These are phyloP conservation scores for Abrostola tripartita DNA, from an alignment of 2,888 invertebrate genomes.

Conservation along the genomic window DNA sequence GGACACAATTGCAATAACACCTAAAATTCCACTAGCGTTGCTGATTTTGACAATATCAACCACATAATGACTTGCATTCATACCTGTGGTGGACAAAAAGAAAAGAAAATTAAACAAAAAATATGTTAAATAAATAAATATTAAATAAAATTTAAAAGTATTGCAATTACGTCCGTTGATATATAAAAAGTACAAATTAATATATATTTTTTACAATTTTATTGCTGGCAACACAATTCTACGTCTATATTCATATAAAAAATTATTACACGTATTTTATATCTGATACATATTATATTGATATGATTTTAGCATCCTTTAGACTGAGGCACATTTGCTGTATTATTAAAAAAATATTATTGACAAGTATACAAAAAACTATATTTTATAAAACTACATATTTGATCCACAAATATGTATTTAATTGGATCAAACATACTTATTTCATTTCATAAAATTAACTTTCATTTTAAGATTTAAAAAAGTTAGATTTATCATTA, in stretches of 20 bases:
- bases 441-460: too few relatives aligned
- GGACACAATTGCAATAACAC: conserved; percentile 78
- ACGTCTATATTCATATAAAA: conserved; percentile 38
- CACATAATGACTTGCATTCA: conserved; percentile 86
- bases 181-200: conserved; percentile 47
- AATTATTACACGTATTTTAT: conserved; percentile 35
- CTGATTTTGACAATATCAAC: conserved; percentile 72
- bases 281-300: conserved; percentile 54
- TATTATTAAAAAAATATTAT: not conserved
- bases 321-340: conserved; percentile 29
- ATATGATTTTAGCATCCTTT: conserved; percentile 59
- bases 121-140: conserved; percentile 36
- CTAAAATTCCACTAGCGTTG: conserved; percentile 67
- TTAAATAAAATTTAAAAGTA: conserved; percentile 38
- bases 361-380: conserved; percentile 6
- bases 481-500: too few relatives aligned
- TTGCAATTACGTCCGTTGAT: conserved; percentile 64
- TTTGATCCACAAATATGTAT: too few relatives aligned
- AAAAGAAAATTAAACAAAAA: conserved; percentile 59
- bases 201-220: conserved; percentile 40
- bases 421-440: too few relatives aligned
- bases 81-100: conserved; percentile 79
- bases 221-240: conserved; percentile 50
- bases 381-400: too few relatives aligned
- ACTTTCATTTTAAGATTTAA: too few relatives aligned